A percentile compares a stretch with the other conserved stretches of the same genome.
These are phyloP conservation scores for Arbacia lixula DNA, from an alignment of 53 echinoderm and acorn worm species.

Conservation along the genomic window DNA sequence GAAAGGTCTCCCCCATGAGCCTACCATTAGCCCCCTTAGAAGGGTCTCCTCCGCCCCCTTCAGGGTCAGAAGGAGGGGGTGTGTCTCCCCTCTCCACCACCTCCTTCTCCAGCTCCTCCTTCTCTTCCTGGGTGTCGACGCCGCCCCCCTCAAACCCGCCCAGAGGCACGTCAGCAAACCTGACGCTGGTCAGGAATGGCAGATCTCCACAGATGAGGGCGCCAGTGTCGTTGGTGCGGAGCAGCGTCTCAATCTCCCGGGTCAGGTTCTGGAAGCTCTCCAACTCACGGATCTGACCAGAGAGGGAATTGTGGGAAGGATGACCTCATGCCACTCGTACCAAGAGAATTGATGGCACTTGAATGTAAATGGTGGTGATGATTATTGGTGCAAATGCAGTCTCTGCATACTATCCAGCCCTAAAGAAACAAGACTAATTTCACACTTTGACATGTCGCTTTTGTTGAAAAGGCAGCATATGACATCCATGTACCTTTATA, in stretches of 20 bases:
- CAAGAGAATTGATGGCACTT: too few relatives aligned
- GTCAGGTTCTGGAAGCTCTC: constrained; percentile 70
- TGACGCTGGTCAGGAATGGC: constrained; percentile 9
- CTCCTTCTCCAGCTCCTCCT: background rate
- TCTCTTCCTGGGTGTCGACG: background rate
- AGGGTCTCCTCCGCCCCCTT: background rate
- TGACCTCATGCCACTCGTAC: too few relatives aligned
- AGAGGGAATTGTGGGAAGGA: background rate
- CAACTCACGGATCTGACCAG: constrained; percentile 66
- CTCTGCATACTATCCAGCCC: too few relatives aligned
- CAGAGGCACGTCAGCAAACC: background rate
- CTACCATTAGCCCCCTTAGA: background rate
- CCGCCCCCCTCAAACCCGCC: background rate
- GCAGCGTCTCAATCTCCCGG: constrained; percentile 37
- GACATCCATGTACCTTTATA: too few relatives aligned
- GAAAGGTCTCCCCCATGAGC: background rate
- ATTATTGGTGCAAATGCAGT: too few relatives aligned
- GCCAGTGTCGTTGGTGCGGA: constrained; percentile 54
- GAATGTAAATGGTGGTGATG: too few relatives aligned
- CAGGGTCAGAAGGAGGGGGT: too few relatives aligned
- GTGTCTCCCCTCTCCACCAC: constrained; percentile 2
- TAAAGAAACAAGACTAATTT: too few relatives aligned
- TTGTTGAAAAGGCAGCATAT: too few relatives aligned
- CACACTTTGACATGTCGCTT: too few relatives aligned
- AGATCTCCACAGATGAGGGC: constrained; percentile 71